Conservation (phyloP, 2,113 vertebrate species). For the Hippocampus comes region DNA sequence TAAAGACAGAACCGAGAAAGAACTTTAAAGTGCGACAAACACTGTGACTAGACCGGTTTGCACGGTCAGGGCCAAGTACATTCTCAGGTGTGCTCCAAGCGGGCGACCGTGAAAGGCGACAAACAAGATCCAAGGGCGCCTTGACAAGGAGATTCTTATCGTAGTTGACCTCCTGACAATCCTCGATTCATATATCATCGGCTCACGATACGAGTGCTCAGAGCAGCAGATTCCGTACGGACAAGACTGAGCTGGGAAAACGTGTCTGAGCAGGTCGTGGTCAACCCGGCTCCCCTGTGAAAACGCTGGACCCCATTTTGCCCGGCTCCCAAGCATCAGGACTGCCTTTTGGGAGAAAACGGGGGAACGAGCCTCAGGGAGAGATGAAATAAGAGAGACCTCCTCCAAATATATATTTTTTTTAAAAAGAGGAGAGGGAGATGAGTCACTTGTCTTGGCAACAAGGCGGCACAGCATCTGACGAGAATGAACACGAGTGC, state of each 20-base stretch:
- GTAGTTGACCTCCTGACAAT: conserved; percentile 16
- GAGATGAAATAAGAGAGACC: neutral
- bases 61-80: neutral
- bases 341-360: neutral
- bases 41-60: neutral
- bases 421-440: neutral
- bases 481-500: neutral
- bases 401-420: too few species aligned
- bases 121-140: neutral
- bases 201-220: too few species aligned
- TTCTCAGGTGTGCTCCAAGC: too few species aligned
- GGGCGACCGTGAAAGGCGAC: neutral
- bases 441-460: conserved; percentile 4
- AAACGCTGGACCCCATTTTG: conserved; percentile 19
- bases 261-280: conserved; percentile 35
- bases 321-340: conserved; percentile 7
- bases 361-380: neutral
- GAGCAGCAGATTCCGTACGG: neutral
- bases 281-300: conserved; percentile 22
- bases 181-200: conserved; percentile 15
- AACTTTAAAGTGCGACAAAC: too few species aligned
- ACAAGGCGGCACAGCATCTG: conserved; percentile 1
- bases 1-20: too few species aligned
- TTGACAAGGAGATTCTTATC: conserved; percentile 11
- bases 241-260: conserved; percentile 18